A percentile compares a stretch with the other conserved stretches of the same genome.
Conservation (phyloP, 2,888 invertebrate species). For the Drosophila nr. perissopoda region DNA sequence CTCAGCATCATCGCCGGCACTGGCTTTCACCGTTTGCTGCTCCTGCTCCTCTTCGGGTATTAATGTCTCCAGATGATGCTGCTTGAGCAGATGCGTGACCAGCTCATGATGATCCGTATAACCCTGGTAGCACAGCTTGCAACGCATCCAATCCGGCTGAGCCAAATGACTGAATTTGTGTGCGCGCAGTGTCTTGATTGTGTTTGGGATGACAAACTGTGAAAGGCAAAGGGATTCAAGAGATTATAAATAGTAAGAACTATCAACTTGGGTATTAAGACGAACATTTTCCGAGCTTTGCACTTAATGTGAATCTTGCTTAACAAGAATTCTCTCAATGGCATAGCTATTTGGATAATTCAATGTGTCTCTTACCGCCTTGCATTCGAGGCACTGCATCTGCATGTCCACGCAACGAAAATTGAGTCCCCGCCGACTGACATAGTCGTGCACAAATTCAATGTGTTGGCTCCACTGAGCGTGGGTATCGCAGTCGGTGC, state of each 20-base stretch:
- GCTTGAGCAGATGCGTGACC: conserved; percentile 68
- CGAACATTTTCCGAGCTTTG: not conserved
- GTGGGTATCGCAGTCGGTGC: conserved; percentile 75
- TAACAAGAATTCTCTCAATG: not conserved
- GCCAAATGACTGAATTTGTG: conserved; percentile 80
- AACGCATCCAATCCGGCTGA: conserved; percentile 79
- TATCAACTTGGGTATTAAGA: not conserved
- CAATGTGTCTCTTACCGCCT: conserved; percentile 55
- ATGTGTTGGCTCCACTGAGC: conserved; percentile 81
- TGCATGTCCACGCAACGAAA: conserved; percentile 74
- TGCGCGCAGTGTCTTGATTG: conserved; percentile 69
- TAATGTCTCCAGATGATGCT: conserved; percentile 68
- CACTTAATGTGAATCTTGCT: not conserved
- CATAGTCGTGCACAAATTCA: conserved; percentile 80
- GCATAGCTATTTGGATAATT: not conserved
- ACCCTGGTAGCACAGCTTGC: conserved; percentile 77
- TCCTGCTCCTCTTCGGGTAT: conserved; percentile 45
- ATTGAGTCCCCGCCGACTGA: conserved; percentile 75
- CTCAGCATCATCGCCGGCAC: conserved; percentile 29
- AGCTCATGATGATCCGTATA: conserved; percentile 67
- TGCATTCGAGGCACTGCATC: conserved; percentile 78
- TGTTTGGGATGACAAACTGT: conserved; percentile 70
- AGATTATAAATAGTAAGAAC: not conserved
- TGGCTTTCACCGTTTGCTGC: not conserved
- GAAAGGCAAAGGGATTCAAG: not conserved